Base-by-base conservation (phyloP, 2,888 invertebrate genomes). In the Urechis unicinctus region DNA sequence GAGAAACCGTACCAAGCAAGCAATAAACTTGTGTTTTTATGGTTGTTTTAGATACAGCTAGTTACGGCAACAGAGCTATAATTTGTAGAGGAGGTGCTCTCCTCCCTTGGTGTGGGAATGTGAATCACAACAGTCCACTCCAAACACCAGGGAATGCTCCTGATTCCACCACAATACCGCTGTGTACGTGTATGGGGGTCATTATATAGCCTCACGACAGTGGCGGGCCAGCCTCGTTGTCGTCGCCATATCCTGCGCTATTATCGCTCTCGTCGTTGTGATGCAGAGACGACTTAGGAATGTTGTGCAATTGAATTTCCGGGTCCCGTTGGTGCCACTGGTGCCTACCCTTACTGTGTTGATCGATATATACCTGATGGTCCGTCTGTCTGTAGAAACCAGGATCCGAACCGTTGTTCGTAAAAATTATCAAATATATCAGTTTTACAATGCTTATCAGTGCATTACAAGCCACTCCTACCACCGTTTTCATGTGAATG, bases 321-420 rank as follows among this genome's bases (percentile, higher is more conserved):
- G 61, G 52, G 66, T 70, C 6, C 74, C 74, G 0, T 70, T 73
- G 50, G 69, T 73, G 25, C 74, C 74, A 1, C 62, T 71, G 29
- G 64, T 73, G 42, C 74, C 73, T 3, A 56, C 72, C 21, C 50
- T 66, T 22, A 67, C 68, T 6, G 58, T 72, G n/a, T 55, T 69
- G 44, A 55, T 72, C 31, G 69, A 70, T 52, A 66, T 68, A 31
- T 65, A 68, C 44, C 63, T 74, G 46, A 59, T 73, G 56, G 60
- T 70, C 4, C 64, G 71, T 6, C 60, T 74, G 36, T 66, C 71
- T 1, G 50, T 60, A 22, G 51, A 62, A 21, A 69, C 71, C 22
- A 74, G 73, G 73, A 50, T 70, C 3, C 63, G 74, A 28, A 73
- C 73, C 45, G 57, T 67, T 2, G 43, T 69, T 1, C 72, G 74